phyloP scores from a whole-genome alignment of 2,797 vertebrate species.

The Gouania willdenowi region DNA sequence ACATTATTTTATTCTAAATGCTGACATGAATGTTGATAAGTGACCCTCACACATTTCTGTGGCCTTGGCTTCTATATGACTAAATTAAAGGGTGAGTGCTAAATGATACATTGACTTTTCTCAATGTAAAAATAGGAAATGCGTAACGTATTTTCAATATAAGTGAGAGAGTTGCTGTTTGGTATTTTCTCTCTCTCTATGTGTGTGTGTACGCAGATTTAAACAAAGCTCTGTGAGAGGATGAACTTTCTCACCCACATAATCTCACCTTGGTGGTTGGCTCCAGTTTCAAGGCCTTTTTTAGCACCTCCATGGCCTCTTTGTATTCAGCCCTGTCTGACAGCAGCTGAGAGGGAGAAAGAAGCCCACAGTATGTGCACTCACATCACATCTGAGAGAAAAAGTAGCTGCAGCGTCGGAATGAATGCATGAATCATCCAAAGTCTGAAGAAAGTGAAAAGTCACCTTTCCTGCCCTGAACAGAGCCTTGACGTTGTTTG shows the following conservation, averaged over 20 bases:
- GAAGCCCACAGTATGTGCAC: conserved; percentile 14
- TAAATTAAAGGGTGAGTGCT: no score
- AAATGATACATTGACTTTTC: no score
- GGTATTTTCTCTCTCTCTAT: no score
- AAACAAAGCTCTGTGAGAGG: background rate
- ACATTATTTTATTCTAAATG: no score
- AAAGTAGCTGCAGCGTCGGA: background rate
- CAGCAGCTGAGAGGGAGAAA: conserved; percentile 73
- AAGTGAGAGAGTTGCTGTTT: no score
- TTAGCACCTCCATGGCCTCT: conserved; percentile 77
- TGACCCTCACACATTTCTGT: no score
- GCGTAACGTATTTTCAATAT: no score
- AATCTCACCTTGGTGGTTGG: conserved; percentile 81
- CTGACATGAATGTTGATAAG: no score
- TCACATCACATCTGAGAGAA: conserved; percentile 10
- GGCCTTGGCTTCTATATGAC: no score
- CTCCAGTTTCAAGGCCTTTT: conserved; percentile 82
- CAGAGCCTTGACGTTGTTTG: conserved; percentile 80
- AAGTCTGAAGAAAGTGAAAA: background rate
- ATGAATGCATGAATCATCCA: background rate
- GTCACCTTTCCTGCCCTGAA: conserved; percentile 81
- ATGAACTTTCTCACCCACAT: conserved; percentile 10
- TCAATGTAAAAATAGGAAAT: no score
- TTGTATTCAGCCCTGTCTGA: conserved; percentile 79
- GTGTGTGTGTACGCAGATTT: conserved; percentile 1